Conservation (phyloP, 92 coral and sea anemone species). For the Scolanthus callimorphus region DNA sequence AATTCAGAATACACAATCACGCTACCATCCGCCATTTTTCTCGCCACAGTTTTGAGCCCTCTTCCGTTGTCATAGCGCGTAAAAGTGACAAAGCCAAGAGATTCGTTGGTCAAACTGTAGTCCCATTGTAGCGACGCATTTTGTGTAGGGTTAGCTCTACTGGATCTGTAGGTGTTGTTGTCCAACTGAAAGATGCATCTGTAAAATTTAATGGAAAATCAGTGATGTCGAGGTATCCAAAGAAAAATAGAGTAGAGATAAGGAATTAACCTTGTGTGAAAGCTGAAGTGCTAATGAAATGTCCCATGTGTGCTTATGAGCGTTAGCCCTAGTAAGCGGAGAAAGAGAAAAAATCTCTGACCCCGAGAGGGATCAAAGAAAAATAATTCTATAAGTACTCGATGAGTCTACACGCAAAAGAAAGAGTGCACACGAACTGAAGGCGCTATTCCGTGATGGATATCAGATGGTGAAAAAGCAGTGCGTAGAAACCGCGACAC, state of each 20-base stretch:
- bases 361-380: not conserved
- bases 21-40: constrained; percentile 8
- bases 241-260: not conserved
- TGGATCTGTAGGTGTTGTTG: not conserved
- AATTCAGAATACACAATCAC: constrained; percentile 5
- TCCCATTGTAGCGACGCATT: constrained; percentile 7
- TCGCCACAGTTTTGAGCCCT: not conserved
- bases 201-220: not conserved
- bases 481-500: no score
- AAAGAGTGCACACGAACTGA: no score
- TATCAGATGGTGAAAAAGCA: no score
- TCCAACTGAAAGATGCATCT: constrained; percentile 1
- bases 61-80: not conserved
- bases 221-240: not conserved
- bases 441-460: no score
- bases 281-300: no score
- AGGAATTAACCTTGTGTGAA: not conserved
- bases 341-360: no score
- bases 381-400: no score
- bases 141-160: not conserved
- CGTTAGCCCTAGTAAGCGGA: no score
- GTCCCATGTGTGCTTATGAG: not conserved
- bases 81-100: not conserved
- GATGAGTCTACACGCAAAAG: no score
- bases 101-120: not conserved